A percentile compares a stretch with the other conserved stretches of the same genome.
Conservation (phyloP, 2,888 invertebrate genomes). For the Trichogramma dendrolimi region DNA sequence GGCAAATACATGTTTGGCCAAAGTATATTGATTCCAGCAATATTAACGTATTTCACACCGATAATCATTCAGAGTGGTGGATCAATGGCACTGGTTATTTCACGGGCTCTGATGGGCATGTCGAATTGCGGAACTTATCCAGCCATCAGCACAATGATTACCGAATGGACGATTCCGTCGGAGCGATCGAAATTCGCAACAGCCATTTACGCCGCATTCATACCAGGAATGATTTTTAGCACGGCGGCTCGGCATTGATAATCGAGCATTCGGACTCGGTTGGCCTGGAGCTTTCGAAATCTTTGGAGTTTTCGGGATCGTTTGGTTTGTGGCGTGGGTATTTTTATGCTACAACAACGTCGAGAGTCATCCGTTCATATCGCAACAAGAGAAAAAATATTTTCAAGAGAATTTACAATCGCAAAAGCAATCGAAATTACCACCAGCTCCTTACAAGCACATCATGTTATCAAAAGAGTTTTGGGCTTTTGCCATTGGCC, state of each 20-base stretch:
- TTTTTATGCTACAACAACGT: conserved; percentile 47
- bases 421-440: conserved; percentile 40
- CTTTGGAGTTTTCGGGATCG: conserved; percentile 67
- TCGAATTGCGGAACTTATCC: conserved; percentile 78
- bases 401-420: conserved; percentile 42
- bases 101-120: conserved; percentile 72
- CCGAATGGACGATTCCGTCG: conserved; percentile 74
- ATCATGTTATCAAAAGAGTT: conserved; percentile 60
- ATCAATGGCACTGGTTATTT: conserved; percentile 62
- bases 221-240: conserved; percentile 60
- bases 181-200: conserved; percentile 69
- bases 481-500: conserved; percentile 69
- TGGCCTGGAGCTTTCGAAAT: conserved; percentile 79
- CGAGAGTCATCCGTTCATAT: conserved; percentile 48
- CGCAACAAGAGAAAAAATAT: conserved; percentile 43
- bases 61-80: conserved; percentile 62
- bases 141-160: conserved; percentile 73
- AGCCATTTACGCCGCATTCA: conserved; percentile 74
- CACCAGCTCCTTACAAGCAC: conserved; percentile 43
- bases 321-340: conserved; percentile 70
- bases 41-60: conserved; percentile 74
- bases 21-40: conserved; percentile 72
- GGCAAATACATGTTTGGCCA: conserved; percentile 55
- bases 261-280: conserved; percentile 48
- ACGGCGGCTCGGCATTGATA: conserved; percentile 61